These are phyloP conservation scores for Xyliphius kryptos DNA, from an alignment of 2,113 vertebrate species.

Conservation along the genomic window DNA sequence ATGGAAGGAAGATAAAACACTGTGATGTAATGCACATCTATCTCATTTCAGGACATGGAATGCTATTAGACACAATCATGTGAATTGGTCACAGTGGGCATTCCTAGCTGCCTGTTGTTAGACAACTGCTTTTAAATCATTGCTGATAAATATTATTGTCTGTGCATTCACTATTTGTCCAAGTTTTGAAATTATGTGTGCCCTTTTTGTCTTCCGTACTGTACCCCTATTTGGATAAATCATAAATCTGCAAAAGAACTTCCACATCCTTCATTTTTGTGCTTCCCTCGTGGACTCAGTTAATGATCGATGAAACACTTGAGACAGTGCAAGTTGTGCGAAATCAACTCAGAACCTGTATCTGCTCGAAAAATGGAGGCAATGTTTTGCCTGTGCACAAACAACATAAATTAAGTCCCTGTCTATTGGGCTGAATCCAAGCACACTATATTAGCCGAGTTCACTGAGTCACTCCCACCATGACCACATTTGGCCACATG, in stretches of 20 bases:
- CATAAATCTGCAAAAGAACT: not conserved
- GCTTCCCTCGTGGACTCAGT: not conserved
- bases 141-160: not conserved
- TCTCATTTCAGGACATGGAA: not conserved
- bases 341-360: too few relatives aligned
- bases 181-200: not conserved
- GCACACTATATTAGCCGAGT: too few relatives aligned
- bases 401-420: too few relatives aligned
- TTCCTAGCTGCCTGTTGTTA: constrained; percentile 1
- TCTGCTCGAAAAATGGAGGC: too few relatives aligned
- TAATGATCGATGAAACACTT: constrained; percentile 38
- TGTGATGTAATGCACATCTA: not conserved
- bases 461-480: too few relatives aligned
- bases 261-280: too few relatives aligned
- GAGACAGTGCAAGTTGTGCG: too few relatives aligned
- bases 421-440: too few relatives aligned
- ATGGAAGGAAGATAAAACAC: constrained; percentile 4
- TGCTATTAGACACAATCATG: constrained; percentile 11
- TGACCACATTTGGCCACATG: too few relatives aligned
- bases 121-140: not conserved
- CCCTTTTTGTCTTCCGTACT: too few relatives aligned
- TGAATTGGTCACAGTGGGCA: not conserved
- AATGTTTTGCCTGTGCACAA: too few relatives aligned
- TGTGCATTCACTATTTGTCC: not conserved
- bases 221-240: too few relatives aligned